Base-by-base conservation (phyloP, 2,888 invertebrate genomes). In the Gandaritis pyraliata region DNA sequence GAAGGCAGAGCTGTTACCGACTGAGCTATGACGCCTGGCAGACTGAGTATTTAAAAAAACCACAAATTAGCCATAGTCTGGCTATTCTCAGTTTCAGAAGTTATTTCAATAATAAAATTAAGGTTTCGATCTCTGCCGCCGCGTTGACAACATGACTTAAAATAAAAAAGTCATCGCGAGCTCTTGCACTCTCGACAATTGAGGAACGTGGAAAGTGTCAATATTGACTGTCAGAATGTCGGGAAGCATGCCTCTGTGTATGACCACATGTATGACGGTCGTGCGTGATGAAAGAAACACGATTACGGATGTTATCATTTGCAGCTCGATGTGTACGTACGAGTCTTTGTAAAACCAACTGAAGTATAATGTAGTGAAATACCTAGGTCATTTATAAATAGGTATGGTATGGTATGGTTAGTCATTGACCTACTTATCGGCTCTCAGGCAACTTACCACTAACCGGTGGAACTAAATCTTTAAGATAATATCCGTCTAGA, bases 201-300 rank as follows among this genome's bases (percentile, higher is more conserved):
- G 16, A 63, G 54, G 73, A 69, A 71, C 70, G 73, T 76, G 71
- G 78, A 79, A 79, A 79, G 79, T 77, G 77, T 79, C 77, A 79
- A 79, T 79, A 79, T 79, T 79, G 71, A 64, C 59, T 56, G 64
- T 52, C 59, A 59, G 59, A 64, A 56, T 45, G 50, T 52, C 55
- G 69, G 66, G 66, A 64, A 66, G 70, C 65, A 62, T 64, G 63
- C 52, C 61, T 55, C 64, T 43, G 46, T 49, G 47, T 57, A 13
- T 38, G 38, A 13, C 2, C 38, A 38, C 39, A 41, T n/a, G 15
- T 16, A 33, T 33, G 33, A 11, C 33, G 33, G 33, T 33, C 10
- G 33, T 33, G 10, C 33, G 8, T 56, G 53, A 57, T 50, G 64
- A 58, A 61, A 41, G 58, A 52, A 55, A 48, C 68, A 57, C 62